A percentile compares a stretch with the other conserved stretches of the same genome.
Conservation (phyloP, 2,797 vertebrate genomes). For the Atherinosoma microstoma region DNA sequence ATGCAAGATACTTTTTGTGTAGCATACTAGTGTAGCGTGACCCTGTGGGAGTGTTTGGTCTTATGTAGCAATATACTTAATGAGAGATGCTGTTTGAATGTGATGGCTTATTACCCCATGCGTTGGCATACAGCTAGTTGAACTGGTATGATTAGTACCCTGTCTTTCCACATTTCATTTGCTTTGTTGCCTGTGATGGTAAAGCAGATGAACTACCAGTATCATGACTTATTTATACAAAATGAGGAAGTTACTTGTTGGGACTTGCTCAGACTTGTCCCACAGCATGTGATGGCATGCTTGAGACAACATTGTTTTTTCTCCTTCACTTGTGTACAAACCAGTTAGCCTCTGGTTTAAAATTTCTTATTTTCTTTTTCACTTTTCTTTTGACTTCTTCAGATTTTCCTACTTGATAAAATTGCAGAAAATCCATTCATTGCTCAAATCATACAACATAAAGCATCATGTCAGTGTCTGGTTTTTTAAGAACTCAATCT, state of each 20-base stretch:
- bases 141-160: constrained; percentile 6
- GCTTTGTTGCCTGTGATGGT: constrained; percentile 10
- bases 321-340: constrained; percentile 6
- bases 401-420: not conserved
- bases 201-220: constrained; percentile 28
- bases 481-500: not conserved
- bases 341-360: not conserved
- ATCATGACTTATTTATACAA: constrained; percentile 45
- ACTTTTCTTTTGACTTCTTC: not conserved
- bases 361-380: constrained; percentile 4
- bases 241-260: constrained; percentile 66
- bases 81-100: constrained; percentile 20
- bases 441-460: not conserved
- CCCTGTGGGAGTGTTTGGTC: constrained; percentile 38
- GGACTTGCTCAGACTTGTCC: constrained; percentile 77
- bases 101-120: not conserved
- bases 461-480: not conserved
- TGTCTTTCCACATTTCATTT: constrained; percentile 25
- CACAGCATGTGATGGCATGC: constrained; percentile 63
- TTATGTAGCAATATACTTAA: constrained; percentile 37
- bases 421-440: not conserved
- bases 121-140: constrained; percentile 9
- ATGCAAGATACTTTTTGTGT: not conserved
- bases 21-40: constrained; percentile 6
- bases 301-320: constrained; percentile 29